Evolutionary conservation across 2,797 vertebrate species (phyloP).

Genomic region (Platalea minor): DNA sequence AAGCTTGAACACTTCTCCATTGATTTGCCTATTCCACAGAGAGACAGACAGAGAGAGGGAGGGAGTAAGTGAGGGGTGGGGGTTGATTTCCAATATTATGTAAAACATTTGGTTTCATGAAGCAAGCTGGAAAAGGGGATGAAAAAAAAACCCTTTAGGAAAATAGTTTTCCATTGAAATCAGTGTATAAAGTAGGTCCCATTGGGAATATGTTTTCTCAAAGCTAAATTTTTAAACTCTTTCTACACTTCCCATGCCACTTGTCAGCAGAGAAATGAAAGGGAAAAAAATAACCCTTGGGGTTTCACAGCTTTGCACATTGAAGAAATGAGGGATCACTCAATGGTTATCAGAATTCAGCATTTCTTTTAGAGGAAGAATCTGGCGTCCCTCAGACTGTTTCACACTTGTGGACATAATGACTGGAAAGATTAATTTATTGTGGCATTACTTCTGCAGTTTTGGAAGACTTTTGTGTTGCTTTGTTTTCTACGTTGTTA

Average conservation of each 20-base stretch:
- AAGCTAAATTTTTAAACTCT: constrained; percentile 58
- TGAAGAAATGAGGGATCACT: constrained; percentile 62
- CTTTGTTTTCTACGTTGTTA: not conserved
- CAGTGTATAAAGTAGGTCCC: constrained; percentile 21
- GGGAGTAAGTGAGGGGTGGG: not conserved
- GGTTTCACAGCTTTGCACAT: constrained; percentile 67
- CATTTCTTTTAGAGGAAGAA: constrained; percentile 40
- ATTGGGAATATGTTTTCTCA: constrained; percentile 59
- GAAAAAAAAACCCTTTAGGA: constrained; percentile 39
- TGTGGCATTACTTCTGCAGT: not conserved
- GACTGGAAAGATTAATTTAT: constrained; percentile 4
- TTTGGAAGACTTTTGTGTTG: not conserved
- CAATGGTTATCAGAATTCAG: constrained; percentile 55
- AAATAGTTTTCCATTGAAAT: constrained; percentile 51
- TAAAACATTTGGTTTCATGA: constrained; percentile 64
- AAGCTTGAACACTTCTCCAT: constrained; percentile 52
- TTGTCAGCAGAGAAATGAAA: constrained; percentile 69
- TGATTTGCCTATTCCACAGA: constrained; percentile 59
- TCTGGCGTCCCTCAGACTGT: constrained; percentile 24
- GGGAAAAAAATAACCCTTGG: constrained; percentile 60
- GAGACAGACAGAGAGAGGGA: constrained; percentile 4
- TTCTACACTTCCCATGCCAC: constrained; percentile 60
- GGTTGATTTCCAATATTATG: constrained; percentile 61
- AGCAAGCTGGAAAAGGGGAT: constrained; percentile 47
- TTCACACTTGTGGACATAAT: constrained; percentile 19